Conservation (phyloP, 1,140 invertebrate species). For the Laodelphax striatellus region DNA sequence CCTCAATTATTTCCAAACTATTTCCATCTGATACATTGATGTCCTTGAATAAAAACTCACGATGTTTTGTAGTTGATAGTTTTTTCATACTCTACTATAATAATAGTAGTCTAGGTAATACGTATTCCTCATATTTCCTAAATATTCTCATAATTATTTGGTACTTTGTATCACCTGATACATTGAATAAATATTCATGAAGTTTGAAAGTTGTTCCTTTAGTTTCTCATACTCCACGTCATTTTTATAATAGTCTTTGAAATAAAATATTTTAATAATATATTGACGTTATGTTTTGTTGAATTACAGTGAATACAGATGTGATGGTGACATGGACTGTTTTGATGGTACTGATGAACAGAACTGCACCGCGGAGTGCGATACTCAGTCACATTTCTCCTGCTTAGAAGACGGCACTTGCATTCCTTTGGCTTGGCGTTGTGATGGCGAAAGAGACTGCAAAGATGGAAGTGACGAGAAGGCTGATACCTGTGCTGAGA, state of each 20-base stretch:
- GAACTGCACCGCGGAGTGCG: slow-evolving; percentile 31
- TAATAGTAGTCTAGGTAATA: too few relatives aligned
- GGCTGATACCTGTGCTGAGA: slow-evolving; percentile 24
- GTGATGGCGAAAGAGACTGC: slow-evolving; percentile 60
- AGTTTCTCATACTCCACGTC: too few relatives aligned
- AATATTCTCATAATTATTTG: too few relatives aligned
- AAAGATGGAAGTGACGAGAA: slow-evolving; percentile 55
- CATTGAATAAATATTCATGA: too few relatives aligned
- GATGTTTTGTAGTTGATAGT: too few relatives aligned
- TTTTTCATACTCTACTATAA: too few relatives aligned
- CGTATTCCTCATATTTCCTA: too few relatives aligned
- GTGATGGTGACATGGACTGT: slow-evolving; percentile 51
- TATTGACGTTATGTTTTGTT: background rate
- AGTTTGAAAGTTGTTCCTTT: too few relatives aligned
- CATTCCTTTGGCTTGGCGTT: slow-evolving; percentile 46
- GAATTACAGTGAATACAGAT: slow-evolving; percentile 37
- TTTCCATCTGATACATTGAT: too few relatives aligned
- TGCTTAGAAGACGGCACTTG: slow-evolving; percentile 32
- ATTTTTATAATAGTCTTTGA: background rate
- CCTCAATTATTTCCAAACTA: too few relatives aligned
- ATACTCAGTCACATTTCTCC: slow-evolving; percentile 11
- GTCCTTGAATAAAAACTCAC: too few relatives aligned
- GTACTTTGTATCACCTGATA: too few relatives aligned
- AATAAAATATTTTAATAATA: background rate
- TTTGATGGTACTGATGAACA: slow-evolving; percentile 46